Base-by-base conservation (phyloP, 2,888 invertebrate species). In the Heliconius erato region DNA sequence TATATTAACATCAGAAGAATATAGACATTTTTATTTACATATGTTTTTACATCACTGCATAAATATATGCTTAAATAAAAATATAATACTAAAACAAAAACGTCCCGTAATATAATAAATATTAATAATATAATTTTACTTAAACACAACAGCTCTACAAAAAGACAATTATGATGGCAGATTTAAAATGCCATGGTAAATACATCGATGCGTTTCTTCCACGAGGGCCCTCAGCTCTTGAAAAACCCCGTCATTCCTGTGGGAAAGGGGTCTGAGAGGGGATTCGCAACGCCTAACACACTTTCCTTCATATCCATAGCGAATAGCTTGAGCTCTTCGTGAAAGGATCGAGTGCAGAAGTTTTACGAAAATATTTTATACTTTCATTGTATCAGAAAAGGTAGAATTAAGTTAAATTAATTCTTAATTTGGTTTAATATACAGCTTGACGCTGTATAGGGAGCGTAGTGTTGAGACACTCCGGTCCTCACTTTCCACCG, bases 181-280 rank as follows among this genome's bases (percentile, higher is more conserved):
- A 77, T 81, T 68, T 81, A 63, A 81, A 83, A 80, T 80, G 81
- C 74, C 65, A 67, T 78, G 90, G 84, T 83, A 85, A 83, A 85
- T 85, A 85, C 83, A 82, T 84, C 84, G 84, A 84, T 83, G 84
- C 85, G 74, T 84, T 82, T 82, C 82, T 77, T 82, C 80, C 81
- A 80, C 28, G 74, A 84, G 83, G 65, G 81, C 81, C n/a, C 82
- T 85, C 79, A 44, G 77, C 85, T 83, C 84, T 85, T 83, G 83
- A 85, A 85, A 81, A 83, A 79, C 84, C 82, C 81, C 68, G 81
- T 76, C 79, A 80, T 83, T 83, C 69, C 84, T 81, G 76, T 81
- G 78, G 79, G 74, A 65, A 80, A 83, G 84, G 83, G 84, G 83
- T 83, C 84, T 83, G 83, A 82, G 85, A 85, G 84, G 84, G 84